Percentiles rank a stretch among this genome's conserved stretches.
Evolutionary conservation across 1,140 invertebrate genomes (phyloP).

Genomic region (Metaphire vulgaris): DNA sequence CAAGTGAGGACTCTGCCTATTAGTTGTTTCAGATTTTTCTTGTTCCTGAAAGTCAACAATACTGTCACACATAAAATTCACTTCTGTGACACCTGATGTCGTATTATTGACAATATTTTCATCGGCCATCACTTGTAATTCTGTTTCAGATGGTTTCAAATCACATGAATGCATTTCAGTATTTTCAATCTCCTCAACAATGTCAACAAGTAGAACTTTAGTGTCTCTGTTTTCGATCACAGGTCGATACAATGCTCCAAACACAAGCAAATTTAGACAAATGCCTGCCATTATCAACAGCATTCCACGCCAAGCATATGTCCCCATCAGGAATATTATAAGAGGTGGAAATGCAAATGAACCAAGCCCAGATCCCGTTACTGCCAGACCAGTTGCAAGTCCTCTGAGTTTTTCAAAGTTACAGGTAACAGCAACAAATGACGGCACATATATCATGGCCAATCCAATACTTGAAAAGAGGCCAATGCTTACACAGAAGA

Average conservation of each 20-base stretch:
- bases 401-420: constrained; percentile 82
- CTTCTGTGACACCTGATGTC: too few relatives aligned
- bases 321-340: constrained; percentile 59
- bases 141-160: too few relatives aligned
- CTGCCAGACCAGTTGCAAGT: constrained; percentile 75
- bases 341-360: constrained; percentile 66
- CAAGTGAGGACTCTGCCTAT: too few relatives aligned
- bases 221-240: too few relatives aligned
- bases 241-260: constrained; percentile 22
- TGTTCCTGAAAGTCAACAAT: too few relatives aligned
- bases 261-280: constrained; percentile 14
- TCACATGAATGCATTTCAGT: too few relatives aligned
- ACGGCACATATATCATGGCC: constrained; percentile 77
- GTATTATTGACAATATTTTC: too few relatives aligned
- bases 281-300: constrained; percentile 44
- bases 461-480: constrained; percentile 74
- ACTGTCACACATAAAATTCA: too few relatives aligned
- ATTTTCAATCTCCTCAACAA: too few relatives aligned
- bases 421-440: constrained; percentile 76
- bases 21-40: too few relatives aligned
- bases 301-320: constrained; percentile 63
- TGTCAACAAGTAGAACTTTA: too few relatives aligned
- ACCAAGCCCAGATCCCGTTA: constrained; percentile 80
- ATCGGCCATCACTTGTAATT: too few relatives aligned
- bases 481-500: constrained; percentile 73